phyloP scores from a whole-genome alignment of 2,797 vertebrate genomes.

The Salarias fasciatus region DNA sequence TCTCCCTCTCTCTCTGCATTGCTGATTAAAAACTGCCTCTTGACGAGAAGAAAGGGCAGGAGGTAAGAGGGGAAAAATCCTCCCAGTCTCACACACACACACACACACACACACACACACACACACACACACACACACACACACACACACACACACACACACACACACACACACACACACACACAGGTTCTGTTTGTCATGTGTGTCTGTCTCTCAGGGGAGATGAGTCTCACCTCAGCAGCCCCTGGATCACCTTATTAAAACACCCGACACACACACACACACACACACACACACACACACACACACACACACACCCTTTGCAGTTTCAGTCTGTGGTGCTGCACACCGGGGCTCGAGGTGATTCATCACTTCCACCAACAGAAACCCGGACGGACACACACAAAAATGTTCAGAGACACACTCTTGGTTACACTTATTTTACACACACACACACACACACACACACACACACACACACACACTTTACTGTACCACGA shows the following conservation, averaged over 20 bases:
- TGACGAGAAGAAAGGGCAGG: constrained; percentile 28
- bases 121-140: not conserved
- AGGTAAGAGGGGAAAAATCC: not conserved
- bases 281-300: no score
- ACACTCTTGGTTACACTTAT: no score
- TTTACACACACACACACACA: constrained; percentile 17
- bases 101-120: not conserved
- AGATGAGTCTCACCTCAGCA: no score
- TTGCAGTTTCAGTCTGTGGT: constrained; percentile 27
- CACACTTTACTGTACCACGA: constrained; percentile 12
- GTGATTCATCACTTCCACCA: constrained; percentile 54
- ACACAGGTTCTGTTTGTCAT: no score
- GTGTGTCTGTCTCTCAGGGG: no score
- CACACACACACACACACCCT: constrained; percentile 15
- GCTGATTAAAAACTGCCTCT: constrained; percentile 43
- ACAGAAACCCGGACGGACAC: constrained; percentile 11
- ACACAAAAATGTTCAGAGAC: constrained; percentile 4
- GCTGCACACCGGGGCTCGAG: no score
- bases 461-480: constrained; percentile 11
- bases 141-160: not conserved
- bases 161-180: not conserved
- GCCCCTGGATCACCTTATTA: no score
- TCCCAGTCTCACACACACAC: constrained; percentile 7
- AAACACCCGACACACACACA: not conserved
- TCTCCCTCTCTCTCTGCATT: constrained; percentile 3